Base-by-base conservation (phyloP, 2,888 invertebrate species). In the Auanema freiburgensis region DNA sequence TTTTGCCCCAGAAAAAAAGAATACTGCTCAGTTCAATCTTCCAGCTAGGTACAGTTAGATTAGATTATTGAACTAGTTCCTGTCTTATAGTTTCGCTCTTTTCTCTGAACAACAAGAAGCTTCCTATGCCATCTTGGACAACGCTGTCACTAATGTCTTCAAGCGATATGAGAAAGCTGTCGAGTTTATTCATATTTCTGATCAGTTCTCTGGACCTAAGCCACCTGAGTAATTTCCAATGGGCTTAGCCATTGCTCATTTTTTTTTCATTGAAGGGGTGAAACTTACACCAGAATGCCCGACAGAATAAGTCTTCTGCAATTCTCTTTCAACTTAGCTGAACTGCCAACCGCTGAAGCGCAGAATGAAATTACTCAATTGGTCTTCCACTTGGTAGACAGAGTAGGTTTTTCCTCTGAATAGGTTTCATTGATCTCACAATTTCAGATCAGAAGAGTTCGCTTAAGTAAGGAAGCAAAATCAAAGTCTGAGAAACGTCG, bases 131-230 rank as follows among this genome's bases (percentile, higher is more conserved):
- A 51, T 74, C 46, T 59, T 74, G 10, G 74, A 74, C 42, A 64
- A 65, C 24, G 65, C 67, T 54, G 65, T 74, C 3, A 57, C 65
- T 2, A 55, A 57, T 2, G 24, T 84, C 18, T 61, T 87, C 50
- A 83, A 83, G 53, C 93, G 91, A 86, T 93, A 91, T 87, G 89
- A 91, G 77, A 88, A 90, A 66, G 88, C 90, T 84, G 89, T 98
- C 80, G 96, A 98, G 85, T 97, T 91, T 86, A 91, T 98, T 85
- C 97, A 98, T 87, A 89, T 98, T 82, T 95, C 96, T 60, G 98
- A 98, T 87, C 92, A 95, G 84, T 98, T 90, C 87, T 90, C 71
- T 51, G 97, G 97, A 43, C 89, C 89, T 33, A 92, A 93, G 85
- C 90, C 90, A 84, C 90, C 90, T 83, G 96, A 96, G 90, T 91